A percentile compares a stretch with the other conserved stretches of the same genome.
These are phyloP conservation scores for Phymanthus crucifer DNA, from an alignment of 92 coral and sea anemone species.

Conservation along the genomic window DNA sequence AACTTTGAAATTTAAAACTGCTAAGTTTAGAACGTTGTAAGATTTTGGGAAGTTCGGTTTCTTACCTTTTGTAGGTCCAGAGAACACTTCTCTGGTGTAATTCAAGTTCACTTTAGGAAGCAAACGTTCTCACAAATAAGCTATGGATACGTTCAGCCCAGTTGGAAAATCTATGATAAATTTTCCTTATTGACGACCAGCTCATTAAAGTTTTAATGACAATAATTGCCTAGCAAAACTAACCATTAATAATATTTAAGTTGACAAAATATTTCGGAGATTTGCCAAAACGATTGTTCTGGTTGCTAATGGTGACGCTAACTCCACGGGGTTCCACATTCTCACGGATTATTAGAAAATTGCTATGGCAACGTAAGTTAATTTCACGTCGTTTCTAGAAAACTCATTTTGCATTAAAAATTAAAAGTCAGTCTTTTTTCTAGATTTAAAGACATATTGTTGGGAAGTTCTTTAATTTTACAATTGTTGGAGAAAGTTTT, in stretches of 20 bases:
- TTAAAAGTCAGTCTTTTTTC: neutral
- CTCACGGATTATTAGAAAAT: neutral
- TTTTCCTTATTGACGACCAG: neutral
- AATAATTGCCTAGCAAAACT: neutral
- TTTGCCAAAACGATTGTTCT: neutral
- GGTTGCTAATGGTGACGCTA: neutral
- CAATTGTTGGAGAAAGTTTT: too few species aligned
- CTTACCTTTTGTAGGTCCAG: neutral
- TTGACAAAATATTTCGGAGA: conserved; percentile 1
- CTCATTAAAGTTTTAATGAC: neutral
- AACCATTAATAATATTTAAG: neutral
- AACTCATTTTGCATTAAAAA: neutral
- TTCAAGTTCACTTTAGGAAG: neutral
- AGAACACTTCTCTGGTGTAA: neutral
- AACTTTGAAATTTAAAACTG: too few species aligned
- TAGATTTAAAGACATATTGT: too few species aligned
- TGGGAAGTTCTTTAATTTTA: too few species aligned
- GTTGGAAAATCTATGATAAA: neutral
- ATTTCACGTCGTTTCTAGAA: neutral
- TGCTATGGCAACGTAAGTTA: neutral
- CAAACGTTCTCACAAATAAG: neutral
- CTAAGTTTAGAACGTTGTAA: too few species aligned
- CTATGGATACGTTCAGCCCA: neutral
- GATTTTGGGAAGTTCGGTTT: neutral
- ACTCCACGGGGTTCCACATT: conserved; percentile 22